Conservation (phyloP, 2,113 vertebrate genomes). For the Empidonax alnorum region DNA sequence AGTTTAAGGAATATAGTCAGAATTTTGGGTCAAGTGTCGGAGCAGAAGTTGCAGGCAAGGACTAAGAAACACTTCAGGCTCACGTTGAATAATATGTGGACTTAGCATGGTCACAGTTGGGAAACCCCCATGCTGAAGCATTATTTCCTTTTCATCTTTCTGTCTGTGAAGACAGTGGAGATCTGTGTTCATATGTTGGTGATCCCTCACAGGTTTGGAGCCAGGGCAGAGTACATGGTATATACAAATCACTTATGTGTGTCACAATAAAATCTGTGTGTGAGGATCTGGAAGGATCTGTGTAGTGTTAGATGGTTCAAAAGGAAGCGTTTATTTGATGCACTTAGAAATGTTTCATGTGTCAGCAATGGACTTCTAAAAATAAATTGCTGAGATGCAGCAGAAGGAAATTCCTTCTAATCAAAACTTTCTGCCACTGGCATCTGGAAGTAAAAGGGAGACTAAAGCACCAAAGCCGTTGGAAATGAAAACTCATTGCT, state of each 20-base stretch:
- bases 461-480: not conserved
- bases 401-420: not conserved
- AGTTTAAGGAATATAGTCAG: not conserved
- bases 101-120: not conserved
- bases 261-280: fast-evolving
- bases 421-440: not conserved
- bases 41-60: not conserved
- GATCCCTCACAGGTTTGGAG: not conserved
- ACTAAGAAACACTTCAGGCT: not conserved
- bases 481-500: not conserved
- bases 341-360: not conserved
- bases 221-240: not conserved
- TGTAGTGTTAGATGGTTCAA: not conserved
- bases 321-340: not conserved
- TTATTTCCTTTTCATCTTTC: not conserved
- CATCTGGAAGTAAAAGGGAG: not conserved
- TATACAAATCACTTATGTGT: too few species aligned
- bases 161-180: not conserved
- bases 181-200: not conserved
- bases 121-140: not conserved
- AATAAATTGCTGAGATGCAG: not conserved
- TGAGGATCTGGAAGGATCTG: not conserved
- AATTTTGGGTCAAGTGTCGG: not conserved
- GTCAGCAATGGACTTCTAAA: not conserved
- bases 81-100: not conserved